Base-by-base conservation (phyloP, 2,888 invertebrate species). In the Agrenia bidenticulata region DNA sequence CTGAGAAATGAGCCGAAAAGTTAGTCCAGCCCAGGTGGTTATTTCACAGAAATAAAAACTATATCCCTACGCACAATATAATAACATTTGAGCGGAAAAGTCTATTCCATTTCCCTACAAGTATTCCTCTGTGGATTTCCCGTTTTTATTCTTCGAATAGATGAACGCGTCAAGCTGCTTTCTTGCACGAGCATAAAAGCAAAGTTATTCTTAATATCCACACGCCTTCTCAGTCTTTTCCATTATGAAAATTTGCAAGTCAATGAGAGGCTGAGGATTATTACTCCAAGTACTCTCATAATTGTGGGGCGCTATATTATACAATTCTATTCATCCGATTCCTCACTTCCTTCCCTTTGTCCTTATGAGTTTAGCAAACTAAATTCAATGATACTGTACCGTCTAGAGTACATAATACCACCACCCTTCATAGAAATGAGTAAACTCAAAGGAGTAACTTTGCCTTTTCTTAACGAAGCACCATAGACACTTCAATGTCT, bases 171-270 rank as follows among this genome's bases (percentile, higher is more conserved):
- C 27, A 27, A 57, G 54, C 41, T 42, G 57, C 23, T 49, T 51
- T 49, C 45, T 32, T 54, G 37, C 57, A 41, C 26, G 41, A 56
- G 63, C 59, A 61, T 63, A 63, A 69, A 66, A 65, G 59, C 55
- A 60, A 55, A 54, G 58, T 62, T 61, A 65, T 61, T 24, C 24
- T 23, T 11, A 17, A 13, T 5, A 23, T 7, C 51, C 2, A 51
- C 49, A 49, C 11, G 5, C 7, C 24, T 51, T 51, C 23, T 4
- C 24, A 63, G 65, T 63, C 65, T 63, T 58, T 70, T 70, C 70
- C 68, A 72, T 69, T 69, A 69, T 68, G 67, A 61, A 70, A 72
- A 69, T 69, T 72, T 69, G 69, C 69, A 72, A 72, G 69, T 72
- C 72, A 72, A 72, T 69, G 72, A 72, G 69, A 64, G 65, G 66